Conservation (phyloP, 1,140 invertebrate genomes). For the Rhizoglyphus robini region DNA sequence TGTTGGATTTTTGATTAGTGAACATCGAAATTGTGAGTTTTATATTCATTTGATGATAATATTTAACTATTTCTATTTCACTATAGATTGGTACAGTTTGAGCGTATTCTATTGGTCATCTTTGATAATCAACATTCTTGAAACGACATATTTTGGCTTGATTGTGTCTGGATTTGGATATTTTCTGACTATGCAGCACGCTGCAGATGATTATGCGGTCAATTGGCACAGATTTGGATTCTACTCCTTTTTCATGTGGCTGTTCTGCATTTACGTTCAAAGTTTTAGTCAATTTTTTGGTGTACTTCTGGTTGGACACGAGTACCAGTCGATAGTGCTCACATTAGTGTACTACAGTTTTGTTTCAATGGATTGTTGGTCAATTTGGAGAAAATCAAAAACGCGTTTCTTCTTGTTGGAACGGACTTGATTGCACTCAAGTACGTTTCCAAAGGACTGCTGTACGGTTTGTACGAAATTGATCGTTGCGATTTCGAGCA, state of each 20-base stretch:
- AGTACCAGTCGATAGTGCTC: neutral
- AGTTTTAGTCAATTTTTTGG: slow-evolving; percentile 2
- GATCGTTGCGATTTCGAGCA: neutral
- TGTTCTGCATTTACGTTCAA: neutral
- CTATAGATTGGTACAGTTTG: neutral
- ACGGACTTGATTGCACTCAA: neutral
- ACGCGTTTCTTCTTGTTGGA: neutral
- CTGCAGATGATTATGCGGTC: neutral
- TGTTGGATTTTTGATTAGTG: neutral
- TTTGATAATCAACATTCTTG: neutral
- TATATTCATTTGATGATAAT: neutral
- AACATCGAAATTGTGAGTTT: slow-evolving; percentile 12
- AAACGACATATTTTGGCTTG: neutral
- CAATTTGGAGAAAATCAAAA: neutral
- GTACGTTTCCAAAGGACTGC: neutral
- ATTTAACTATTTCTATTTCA: neutral
- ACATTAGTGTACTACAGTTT: neutral
- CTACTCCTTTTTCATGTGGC: neutral
- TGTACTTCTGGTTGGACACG: neutral
- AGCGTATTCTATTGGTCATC: neutral
- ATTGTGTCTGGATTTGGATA: neutral
- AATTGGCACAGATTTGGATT: neutral
- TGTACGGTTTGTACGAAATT: slow-evolving; percentile 1
- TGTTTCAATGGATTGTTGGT: neutral
- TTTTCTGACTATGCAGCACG: neutral